Base-by-base conservation (phyloP, 2,888 invertebrate genomes). In the Apodemia zela region DNA sequence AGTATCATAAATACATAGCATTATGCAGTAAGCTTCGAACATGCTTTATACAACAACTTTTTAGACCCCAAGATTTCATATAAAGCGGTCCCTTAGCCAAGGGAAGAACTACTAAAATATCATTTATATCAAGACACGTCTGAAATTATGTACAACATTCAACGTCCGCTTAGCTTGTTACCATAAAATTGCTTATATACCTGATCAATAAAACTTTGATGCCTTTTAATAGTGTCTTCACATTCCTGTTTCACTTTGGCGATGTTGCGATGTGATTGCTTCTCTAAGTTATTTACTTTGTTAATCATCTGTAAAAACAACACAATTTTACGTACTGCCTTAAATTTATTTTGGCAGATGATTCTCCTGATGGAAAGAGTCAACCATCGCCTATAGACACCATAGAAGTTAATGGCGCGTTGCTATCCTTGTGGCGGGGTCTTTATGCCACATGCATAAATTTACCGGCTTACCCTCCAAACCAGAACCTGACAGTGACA, bases 171-270 rank as follows among this genome's bases (percentile, higher is more conserved):
- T 29, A 29, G 5, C 29, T 29, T 29, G 29, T 29, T 5, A 17
- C n/a, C 3, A 47, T 47, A n/a, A 18, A 2, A 47, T n/a, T 7
- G 47, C n/a, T 15, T 47, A 10, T 51, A 11, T 73, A 94, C 94
- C 89, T 95, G 96, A 76, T 97, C 97, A 60, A 97, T 96, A 71
- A 97, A 97, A 67, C 93, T 95, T 77, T 97, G 97, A 77, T 97
- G 97, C 15, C 97, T 91, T 69, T 94, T 94, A 25, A 97, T 93
- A 0, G 95, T 93, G 5, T 89, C 92, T 73, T 97, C 96, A 73
- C 95, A 96, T 71, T 97, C 96, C 29, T 94, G 85, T 60, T 91
- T 91, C 66, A 88, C 87, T 68, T 84, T 88, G 0, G 79, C 71
- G 13, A 90, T 78, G 71, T 84, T 89, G 0, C 89, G 80, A 4